Evolutionary conservation across 2,888 invertebrate species (phyloP), one percentile per base, ranked within the genome.

Genomic region (Acronicta alni): DNA sequence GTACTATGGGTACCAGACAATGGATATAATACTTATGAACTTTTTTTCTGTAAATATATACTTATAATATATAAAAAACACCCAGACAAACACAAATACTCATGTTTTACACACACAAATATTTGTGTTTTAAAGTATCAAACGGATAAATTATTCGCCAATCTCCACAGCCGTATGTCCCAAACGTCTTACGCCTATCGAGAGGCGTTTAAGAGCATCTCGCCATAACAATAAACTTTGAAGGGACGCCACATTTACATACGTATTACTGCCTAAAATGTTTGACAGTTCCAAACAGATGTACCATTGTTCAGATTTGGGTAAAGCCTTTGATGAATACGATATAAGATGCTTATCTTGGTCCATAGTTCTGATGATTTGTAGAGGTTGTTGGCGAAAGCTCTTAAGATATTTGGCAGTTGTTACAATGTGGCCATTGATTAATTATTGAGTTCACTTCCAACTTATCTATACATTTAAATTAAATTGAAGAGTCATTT

Each of bases 141-240:
- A 0, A 12, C 3, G 30, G 0, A 12, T 10, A 42, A n/a, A 30
- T 15, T 42, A 46, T 51, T 70, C 17, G 0, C 14, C 15, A 37
- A 43, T 35, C 39, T 26, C 15, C 20, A 7, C 0, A 2, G 0
- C 84, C 2, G 83, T 89, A 72, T 87, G 84, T 86, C 79, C 2
- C 77, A 60, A 83, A 74, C 84, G 68, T 89, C 91, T 90, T 89
- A 74, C 77, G 80, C 83, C 83, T 86, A 85, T 82, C 79, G 86
- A 84, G 81, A 83, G 85, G 82, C 86, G 82, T 88, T 86, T 88
- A 80, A 86, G 88, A 88, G 86, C 89, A 84, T 88, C 88, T 86
- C 84, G 87, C 88, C 86, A 91, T 91, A 91, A 93, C 93, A 93
- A 92, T 93, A 93, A 92, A 91, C 85, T 79, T 83, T 80, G 80